Percentiles rank a stretch among this genome's conserved stretches.
Evolutionary conservation across 2,113 vertebrate species (phyloP).

Genomic region (Noturus placidus): DNA sequence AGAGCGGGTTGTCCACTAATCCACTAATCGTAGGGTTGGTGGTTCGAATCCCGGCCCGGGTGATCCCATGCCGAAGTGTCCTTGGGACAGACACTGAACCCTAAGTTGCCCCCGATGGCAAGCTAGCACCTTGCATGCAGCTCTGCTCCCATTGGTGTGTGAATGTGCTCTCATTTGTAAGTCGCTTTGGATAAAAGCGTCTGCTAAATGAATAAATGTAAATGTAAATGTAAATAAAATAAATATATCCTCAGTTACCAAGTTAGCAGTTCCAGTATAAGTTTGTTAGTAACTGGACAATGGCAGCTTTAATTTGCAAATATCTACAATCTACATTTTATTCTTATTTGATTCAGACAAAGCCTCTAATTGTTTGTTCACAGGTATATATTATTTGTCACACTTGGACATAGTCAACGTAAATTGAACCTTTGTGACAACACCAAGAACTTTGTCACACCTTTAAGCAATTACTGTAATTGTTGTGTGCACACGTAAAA

Average conservation of each 20-base stretch:
- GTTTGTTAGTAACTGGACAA: neutral
- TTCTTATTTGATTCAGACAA: neutral
- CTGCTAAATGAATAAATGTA: too few species aligned
- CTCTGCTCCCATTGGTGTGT: too few species aligned
- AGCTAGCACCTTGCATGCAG: too few species aligned
- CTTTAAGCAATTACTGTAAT: neutral
- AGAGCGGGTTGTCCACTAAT: too few species aligned
- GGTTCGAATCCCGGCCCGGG: too few species aligned
- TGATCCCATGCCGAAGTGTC: too few species aligned
- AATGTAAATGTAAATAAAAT: too few species aligned
- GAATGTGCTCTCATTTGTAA: too few species aligned
- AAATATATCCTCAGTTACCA: neutral
- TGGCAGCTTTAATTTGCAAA: neutral
- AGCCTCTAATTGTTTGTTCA: neutral
- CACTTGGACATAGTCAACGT: neutral
- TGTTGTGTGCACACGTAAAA: neutral
- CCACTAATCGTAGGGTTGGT: too few species aligned
- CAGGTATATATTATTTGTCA: neutral
- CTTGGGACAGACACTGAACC: too few species aligned
- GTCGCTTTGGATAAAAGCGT: too few species aligned
- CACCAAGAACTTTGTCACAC: neutral
- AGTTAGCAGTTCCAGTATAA: neutral
- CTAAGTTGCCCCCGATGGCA: too few species aligned
- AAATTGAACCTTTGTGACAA: neutral
- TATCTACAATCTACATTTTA: neutral